A percentile compares a stretch with the other conserved stretches of the same genome.
phyloP scores from a whole-genome alignment of 2,888 invertebrate genomes.

The Yponomeuta malinellus region DNA sequence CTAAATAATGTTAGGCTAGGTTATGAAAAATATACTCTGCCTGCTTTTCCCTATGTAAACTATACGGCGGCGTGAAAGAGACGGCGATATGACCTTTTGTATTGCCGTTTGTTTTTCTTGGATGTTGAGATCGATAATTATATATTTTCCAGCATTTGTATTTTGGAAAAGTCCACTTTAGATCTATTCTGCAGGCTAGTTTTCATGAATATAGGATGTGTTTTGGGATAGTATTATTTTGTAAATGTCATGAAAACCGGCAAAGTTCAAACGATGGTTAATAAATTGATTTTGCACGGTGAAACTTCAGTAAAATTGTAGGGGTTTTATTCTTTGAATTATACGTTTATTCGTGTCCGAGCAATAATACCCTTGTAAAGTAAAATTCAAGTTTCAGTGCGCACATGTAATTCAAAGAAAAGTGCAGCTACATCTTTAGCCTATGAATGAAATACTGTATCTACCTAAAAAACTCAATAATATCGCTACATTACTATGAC shows the following conservation, averaged over 20 bases:
- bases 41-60: conserved; percentile 12
- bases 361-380: no score
- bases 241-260: no score
- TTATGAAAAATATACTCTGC: conserved; percentile 15
- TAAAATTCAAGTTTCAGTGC: no score
- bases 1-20: conserved; percentile 18
- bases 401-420: neutral
- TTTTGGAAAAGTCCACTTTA: neutral
- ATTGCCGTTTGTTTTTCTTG: conserved; percentile 23
- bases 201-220: neutral
- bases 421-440: neutral
- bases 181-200: neutral
- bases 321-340: no score
- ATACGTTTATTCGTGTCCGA: no score
- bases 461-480: no score
- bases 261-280: no score
- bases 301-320: no score
- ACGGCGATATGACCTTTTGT: conserved; percentile 14
- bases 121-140: no score
- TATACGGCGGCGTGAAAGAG: conserved; percentile 17
- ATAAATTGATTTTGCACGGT: no score
- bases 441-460: neutral
- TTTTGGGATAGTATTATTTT: no score
- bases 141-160: no score
- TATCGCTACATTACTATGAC: neutral